Base-by-base conservation (phyloP, 2,888 invertebrate species). In the Scrobipalpa atriplicella region DNA sequence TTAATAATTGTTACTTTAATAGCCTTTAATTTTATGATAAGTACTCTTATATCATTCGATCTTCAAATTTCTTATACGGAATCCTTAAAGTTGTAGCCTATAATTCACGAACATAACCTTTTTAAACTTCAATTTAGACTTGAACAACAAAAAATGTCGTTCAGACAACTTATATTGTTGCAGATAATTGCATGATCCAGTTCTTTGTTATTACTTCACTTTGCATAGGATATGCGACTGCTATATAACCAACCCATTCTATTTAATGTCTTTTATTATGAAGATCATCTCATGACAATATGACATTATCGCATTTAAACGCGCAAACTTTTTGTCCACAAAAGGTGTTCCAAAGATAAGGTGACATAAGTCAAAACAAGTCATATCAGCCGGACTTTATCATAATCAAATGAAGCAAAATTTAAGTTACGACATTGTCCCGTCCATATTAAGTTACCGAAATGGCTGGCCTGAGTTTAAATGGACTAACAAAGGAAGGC, bases 401-500 rank as follows among this genome's bases (percentile, higher is more conserved):
- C 83, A 83, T 80, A 81, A 81, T 83, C 80, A 84, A 84, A 86
- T 86, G 85, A 87, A 83, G 78, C 78, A 81, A 80, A 82, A 82
- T 85, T 38, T 85, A 81, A 82, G 81, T 85, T 82, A 82, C 80
- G 75, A 79, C 80, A 81, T 75, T 79, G 74, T 76, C 80, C 78
- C 76, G 77, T 69, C 86, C 84, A 85, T 86, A 87, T 86, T 78
- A 81, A 83, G 86, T 79, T 80, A 82, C 84, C 84, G 72, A 87
- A 87, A 87, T 85, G 84, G 85, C 79, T 82, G 80, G 81, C 73
- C 73, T 78, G 81, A 83, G 83, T 87, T 84, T 85, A 87, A 86
- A 86, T 87, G 80, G 80, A 82, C 85, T 80, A 82, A 89, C 89
- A 89, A 89, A 92, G 88, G 90, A 92, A 90, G 89, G 86, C 79